Evolutionary conservation across 2,888 invertebrate genomes (phyloP).

Genomic region (Amitus sp.): DNA sequence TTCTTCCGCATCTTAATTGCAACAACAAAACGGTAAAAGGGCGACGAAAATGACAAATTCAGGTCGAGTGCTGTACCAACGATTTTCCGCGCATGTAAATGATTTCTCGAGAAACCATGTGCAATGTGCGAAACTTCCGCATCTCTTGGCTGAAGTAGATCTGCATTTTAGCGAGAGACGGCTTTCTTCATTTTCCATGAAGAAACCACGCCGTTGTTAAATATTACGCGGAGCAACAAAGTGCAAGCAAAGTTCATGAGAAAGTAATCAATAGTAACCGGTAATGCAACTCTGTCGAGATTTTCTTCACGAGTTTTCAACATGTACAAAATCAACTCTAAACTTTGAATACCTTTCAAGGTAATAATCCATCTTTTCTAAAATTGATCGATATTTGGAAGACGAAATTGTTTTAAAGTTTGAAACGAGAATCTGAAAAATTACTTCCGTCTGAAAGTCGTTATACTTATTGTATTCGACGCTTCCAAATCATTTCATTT

Average conservation of each 20-base stretch:
- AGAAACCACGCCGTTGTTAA: neutral
- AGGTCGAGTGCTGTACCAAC: no score
- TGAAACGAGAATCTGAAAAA: neutral
- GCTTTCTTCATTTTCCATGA: neutral
- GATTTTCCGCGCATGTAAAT: no score
- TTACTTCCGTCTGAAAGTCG: neutral
- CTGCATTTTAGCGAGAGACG: no score
- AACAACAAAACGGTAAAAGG: constrained; percentile 30
- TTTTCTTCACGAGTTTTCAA: constrained; percentile 3
- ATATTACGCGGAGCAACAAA: constrained; percentile 1
- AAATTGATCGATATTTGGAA: neutral
- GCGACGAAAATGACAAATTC: no score
- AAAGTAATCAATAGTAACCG: neutral
- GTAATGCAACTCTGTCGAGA: neutral
- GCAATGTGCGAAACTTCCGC: no score
- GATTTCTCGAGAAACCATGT: no score
- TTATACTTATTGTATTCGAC: neutral
- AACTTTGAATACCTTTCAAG: neutral
- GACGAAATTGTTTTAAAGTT: neutral
- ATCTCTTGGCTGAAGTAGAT: no score
- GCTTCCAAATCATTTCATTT: neutral
- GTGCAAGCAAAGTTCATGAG: neutral
- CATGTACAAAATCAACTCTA: neutral
- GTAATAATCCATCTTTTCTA: neutral
- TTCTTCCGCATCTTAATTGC: constrained; percentile 34